Conservation (phyloP, 2,888 invertebrate species). For the Zaprionus bogoriensis region DNA sequence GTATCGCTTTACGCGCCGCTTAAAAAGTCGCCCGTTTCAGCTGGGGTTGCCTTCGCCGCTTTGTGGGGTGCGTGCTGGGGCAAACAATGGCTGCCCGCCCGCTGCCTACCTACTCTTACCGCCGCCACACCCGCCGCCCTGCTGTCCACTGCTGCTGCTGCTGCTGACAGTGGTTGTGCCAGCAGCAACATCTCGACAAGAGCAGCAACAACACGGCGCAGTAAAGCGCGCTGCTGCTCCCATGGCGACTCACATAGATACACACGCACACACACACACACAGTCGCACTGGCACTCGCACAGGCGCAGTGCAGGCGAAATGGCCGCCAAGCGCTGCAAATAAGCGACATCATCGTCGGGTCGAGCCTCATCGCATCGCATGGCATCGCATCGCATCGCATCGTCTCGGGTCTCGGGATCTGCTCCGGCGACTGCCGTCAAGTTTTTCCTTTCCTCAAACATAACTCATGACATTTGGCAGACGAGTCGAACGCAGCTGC, state of each 20-base stretch:
- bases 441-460: constrained; percentile 55
- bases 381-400: no score
- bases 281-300: constrained; percentile 61
- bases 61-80: constrained; percentile 52
- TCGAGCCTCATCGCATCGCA: constrained; percentile 18
- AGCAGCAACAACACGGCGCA: constrained; percentile 23
- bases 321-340: constrained; percentile 59
- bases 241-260: constrained; percentile 55
- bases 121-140: constrained; percentile 14
- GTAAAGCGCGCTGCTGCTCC: constrained; percentile 60
- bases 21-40: not conserved
- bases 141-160: constrained; percentile 3
- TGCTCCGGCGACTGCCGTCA: constrained; percentile 13
- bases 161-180: constrained; percentile 65
- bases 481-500: constrained; percentile 61
- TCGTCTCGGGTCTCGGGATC: constrained; percentile 29
- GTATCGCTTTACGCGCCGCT: not conserved
- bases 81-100: constrained; percentile 70
- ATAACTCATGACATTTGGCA: constrained; percentile 76
- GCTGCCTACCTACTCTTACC: no score
- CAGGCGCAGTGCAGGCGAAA: constrained; percentile 73
- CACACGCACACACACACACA: constrained; percentile 11
- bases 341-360: constrained; percentile 45
- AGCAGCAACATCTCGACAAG: constrained; percentile 40
- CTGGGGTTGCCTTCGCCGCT: not conserved